Evolutionary conservation across 2,797 vertebrate genomes (phyloP).

Genomic region (Pogoniulus pusillus): DNA sequence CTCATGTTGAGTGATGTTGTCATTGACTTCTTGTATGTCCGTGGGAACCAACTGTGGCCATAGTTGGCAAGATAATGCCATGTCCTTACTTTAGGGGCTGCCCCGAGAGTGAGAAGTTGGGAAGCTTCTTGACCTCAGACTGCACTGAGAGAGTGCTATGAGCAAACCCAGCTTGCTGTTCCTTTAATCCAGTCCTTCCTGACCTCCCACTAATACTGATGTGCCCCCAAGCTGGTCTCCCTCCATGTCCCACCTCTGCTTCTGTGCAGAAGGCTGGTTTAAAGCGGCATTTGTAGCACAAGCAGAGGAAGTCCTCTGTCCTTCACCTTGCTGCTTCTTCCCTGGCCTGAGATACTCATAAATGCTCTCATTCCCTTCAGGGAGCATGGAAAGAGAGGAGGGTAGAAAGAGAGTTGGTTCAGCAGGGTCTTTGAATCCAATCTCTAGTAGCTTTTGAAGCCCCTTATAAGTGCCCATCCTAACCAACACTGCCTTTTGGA

Average conservation of each 20-base stretch:
- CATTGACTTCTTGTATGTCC: accelerated
- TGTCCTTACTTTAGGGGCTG: neutral
- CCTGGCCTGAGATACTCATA: neutral
- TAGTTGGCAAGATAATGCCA: neutral
- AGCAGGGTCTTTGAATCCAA: neutral
- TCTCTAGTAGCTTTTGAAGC: neutral
- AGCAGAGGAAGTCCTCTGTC: neutral
- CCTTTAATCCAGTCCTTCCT: neutral
- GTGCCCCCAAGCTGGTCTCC: neutral
- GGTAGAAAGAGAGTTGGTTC: neutral
- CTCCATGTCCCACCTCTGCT: neutral
- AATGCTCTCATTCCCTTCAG: neutral
- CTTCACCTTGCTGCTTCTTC: neutral
- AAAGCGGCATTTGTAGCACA: neutral
- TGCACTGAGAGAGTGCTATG: neutral
- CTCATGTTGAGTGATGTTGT: neutral
- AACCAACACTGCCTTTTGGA: neutral
- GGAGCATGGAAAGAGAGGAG: neutral
- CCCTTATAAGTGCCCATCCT: neutral
- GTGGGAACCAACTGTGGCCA: neutral
- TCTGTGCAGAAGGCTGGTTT: neutral
- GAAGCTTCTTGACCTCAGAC: neutral
- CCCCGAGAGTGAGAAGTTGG: neutral
- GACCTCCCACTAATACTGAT: neutral
- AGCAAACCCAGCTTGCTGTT: neutral